phyloP scores from a whole-genome alignment of 2,113 vertebrate species.

The Dissostichus mawsoni region DNA sequence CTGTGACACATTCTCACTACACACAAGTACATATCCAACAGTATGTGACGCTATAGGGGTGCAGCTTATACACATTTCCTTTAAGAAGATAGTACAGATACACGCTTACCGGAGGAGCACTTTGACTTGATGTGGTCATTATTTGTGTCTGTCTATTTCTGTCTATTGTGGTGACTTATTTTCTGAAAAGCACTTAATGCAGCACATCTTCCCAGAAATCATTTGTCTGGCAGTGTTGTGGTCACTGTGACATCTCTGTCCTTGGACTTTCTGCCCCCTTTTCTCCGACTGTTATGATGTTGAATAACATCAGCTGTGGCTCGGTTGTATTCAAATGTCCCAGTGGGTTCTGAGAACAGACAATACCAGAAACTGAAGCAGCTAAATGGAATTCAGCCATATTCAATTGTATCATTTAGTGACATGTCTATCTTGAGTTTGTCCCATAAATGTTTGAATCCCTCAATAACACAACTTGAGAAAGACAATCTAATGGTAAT shows the following conservation, averaged over 20 bases:
- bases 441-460: too few species aligned
- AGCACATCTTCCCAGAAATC: slow-evolving; percentile 14
- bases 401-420: too few species aligned
- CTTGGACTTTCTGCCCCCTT: neutral
- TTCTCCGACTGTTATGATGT: neutral
- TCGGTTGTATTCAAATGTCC: too few species aligned
- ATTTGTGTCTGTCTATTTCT: slow-evolving; percentile 13
- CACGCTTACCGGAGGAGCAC: neutral
- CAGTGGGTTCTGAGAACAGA: too few species aligned
- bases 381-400: too few species aligned
- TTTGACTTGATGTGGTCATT: slow-evolving; percentile 21
- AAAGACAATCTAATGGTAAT: too few species aligned
- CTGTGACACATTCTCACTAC: slow-evolving; percentile 42
- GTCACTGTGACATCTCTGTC: neutral
- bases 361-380: too few species aligned
- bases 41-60: slow-evolving; percentile 4
- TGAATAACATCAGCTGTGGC: too few species aligned
- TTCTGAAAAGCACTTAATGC: slow-evolving; percentile 25
- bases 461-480: too few species aligned
- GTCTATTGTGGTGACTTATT: slow-evolving; percentile 11
- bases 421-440: too few species aligned
- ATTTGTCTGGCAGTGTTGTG: neutral
- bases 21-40: slow-evolving; percentile 11
- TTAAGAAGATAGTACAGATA: slow-evolving; percentile 5
- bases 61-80: slow-evolving; percentile 14